Percentiles rank a stretch among this genome's conserved stretches.
Evolutionary conservation across 2,113 vertebrate species (phyloP).

Genomic region (Marcusenius ussheri): DNA sequence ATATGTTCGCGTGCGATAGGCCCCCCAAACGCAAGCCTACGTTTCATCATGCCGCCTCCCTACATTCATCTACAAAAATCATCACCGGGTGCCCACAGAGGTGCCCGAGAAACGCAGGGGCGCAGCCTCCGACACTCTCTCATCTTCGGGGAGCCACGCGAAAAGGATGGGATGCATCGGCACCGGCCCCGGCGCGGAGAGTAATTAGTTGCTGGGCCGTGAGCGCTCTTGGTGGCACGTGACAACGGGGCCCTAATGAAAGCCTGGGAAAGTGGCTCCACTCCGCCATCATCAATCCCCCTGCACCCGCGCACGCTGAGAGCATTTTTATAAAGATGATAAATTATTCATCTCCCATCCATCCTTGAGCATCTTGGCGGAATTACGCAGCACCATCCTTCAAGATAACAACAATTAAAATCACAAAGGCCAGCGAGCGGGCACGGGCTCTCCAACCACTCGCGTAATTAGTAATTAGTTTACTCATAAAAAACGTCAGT

Average conservation of each 20-base stretch:
- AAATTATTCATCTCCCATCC: constrained; percentile 87
- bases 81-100: constrained; percentile 85
- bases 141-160: constrained; percentile 75
- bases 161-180: constrained; percentile 88
- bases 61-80: constrained; percentile 96
- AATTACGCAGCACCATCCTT: constrained; percentile 75
- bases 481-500: constrained; percentile 52
- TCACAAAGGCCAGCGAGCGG: constrained; percentile 56
- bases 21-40: constrained; percentile 63
- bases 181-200: constrained; percentile 62
- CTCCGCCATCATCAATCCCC: constrained; percentile 69
- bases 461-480: constrained; percentile 68
- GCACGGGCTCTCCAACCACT: constrained; percentile 42
- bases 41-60: constrained; percentile 92
- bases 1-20: constrained; percentile 77
- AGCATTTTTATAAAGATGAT: constrained; percentile 79
- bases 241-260: constrained; percentile 77
- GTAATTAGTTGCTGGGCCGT: constrained; percentile 86
- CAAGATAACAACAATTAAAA: constrained; percentile 82
- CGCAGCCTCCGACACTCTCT: constrained; percentile 42
- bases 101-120: constrained; percentile 61
- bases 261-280: constrained; percentile 74
- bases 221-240: constrained; percentile 73
- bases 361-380: constrained; percentile 62
- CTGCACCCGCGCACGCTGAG: constrained; percentile 47